phyloP scores from a whole-genome alignment of 2,113 vertebrate genomes.

The Catharus bicknelli region DNA sequence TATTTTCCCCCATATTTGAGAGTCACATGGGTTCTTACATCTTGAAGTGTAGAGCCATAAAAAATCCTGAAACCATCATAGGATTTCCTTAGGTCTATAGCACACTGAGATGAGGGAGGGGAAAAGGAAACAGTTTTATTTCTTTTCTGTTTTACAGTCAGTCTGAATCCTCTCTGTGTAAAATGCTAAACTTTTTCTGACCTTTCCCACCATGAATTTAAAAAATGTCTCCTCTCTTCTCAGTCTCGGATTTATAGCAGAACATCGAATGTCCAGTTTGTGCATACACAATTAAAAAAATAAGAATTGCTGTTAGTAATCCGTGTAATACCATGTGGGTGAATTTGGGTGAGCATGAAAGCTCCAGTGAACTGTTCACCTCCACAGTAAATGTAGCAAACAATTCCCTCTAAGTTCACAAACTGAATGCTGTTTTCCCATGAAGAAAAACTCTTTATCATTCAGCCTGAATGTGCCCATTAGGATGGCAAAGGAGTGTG shows the following conservation, averaged over 20 bases:
- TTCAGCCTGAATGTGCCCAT: slow-evolving; percentile 57
- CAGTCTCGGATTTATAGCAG: slow-evolving; percentile 5
- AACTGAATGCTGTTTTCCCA: slow-evolving; percentile 55
- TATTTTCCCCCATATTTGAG: background rate
- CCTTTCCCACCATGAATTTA: slow-evolving; percentile 52
- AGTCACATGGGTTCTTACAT: background rate
- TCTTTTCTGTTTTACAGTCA: slow-evolving; percentile 14
- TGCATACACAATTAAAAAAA: slow-evolving; percentile 42
- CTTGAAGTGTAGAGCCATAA: background rate
- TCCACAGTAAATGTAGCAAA: slow-evolving; percentile 56
- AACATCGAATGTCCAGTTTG: background rate
- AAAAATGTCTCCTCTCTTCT: slow-evolving; percentile 16
- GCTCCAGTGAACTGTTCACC: slow-evolving; percentile 70
- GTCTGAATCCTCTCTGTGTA: slow-evolving; percentile 19
- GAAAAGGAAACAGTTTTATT: background rate
- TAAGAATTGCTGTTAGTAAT: slow-evolving; percentile 42
- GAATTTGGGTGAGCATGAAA: slow-evolving; percentile 65
- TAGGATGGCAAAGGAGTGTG: slow-evolving; percentile 33
- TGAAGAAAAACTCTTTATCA: slow-evolving; percentile 62
- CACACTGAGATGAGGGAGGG: background rate
- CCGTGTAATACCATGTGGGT: slow-evolving; percentile 52
- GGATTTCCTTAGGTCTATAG: background rate
- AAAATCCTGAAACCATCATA: background rate
- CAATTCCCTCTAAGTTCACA: slow-evolving; percentile 61
- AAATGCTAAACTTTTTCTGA: slow-evolving; percentile 36